Conservation (phyloP, 2,888 invertebrate species). For the Chymomyza amoena region DNA sequence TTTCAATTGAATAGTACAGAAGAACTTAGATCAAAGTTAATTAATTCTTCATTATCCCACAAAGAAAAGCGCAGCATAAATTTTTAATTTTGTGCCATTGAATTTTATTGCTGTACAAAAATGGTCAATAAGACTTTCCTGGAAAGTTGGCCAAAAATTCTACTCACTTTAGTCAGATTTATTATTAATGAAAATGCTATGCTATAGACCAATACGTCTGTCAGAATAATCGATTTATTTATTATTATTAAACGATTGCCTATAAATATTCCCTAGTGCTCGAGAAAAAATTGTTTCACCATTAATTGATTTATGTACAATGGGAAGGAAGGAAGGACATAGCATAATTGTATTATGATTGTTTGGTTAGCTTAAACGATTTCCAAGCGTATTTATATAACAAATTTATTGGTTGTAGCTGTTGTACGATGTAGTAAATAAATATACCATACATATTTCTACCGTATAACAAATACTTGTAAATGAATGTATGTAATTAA, state of each 20-base stretch:
- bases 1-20: too few species aligned
- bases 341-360: neutral
- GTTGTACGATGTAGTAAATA: neutral
- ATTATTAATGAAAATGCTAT: neutral
- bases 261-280: too few species aligned
- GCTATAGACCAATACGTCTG: neutral
- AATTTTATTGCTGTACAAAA: too few species aligned
- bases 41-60: too few species aligned
- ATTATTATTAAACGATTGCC: neutral
- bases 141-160: too few species aligned
- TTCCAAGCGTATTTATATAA: neutral
- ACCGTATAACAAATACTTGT: neutral
- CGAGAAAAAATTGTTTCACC: neutral
- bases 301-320: neutral
- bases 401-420: neutral
- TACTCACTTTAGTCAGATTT: neutral
- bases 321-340: neutral
- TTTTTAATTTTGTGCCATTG: too few species aligned
- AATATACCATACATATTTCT: neutral
- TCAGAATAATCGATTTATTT: neutral
- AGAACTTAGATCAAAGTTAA: too few species aligned
- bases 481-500: too few species aligned
- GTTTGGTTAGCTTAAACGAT: neutral
- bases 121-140: too few species aligned
- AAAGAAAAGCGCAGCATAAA: too few species aligned